Evolutionary conservation across 2,797 vertebrate genomes (phyloP).

Genomic region (Tadarida brasiliensis): DNA sequence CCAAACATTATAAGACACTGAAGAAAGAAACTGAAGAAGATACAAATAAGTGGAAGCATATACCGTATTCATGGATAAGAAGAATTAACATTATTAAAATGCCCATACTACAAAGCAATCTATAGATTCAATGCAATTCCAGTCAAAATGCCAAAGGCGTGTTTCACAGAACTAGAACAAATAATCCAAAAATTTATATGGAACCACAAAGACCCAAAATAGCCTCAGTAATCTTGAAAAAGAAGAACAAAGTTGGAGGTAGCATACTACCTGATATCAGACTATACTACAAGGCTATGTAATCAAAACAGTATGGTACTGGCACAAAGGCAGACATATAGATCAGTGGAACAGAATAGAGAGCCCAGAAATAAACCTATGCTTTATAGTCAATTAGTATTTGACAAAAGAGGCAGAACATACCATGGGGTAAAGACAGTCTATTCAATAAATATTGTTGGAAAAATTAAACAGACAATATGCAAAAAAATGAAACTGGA

Average conservation of each 20-base stretch:
- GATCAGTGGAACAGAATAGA: not conserved
- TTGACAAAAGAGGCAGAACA: not conserved
- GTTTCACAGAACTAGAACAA: not conserved
- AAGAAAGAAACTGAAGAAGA: not conserved
- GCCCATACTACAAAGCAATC: not conserved
- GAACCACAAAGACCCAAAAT: not conserved
- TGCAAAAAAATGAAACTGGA: not conserved
- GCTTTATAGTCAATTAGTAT: not conserved
- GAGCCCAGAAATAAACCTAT: not conserved
- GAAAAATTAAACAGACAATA: not conserved
- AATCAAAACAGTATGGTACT: not conserved
- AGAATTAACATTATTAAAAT: not conserved
- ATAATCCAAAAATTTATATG: not conserved
- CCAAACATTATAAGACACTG: not conserved
- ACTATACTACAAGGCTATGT: not conserved
- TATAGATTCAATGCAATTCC: not conserved
- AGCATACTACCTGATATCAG: not conserved
- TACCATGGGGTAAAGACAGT: not conserved
- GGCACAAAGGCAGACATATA: not conserved
- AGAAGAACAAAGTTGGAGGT: not conserved
- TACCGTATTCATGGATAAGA: not conserved
- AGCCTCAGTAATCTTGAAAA: not conserved
- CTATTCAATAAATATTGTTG: not conserved
- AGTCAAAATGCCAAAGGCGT: not conserved
- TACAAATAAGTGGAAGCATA: not conserved